Base-by-base conservation (phyloP, 2,888 invertebrate genomes). In the Acronicta leporina region DNA sequence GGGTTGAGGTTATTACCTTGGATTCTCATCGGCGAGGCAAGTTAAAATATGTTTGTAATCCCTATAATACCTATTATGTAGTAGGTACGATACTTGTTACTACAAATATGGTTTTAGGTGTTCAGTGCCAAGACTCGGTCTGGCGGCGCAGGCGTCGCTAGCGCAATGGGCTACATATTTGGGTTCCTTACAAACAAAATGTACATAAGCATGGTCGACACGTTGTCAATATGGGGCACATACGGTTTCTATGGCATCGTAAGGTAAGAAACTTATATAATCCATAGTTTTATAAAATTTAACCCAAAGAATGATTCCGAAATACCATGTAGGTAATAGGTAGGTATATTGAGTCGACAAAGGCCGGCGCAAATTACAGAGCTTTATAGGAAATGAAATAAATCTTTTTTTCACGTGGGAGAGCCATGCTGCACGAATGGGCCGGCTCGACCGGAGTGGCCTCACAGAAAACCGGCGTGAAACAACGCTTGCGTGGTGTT, bases 11-110 rank as follows among this genome's bases (percentile, higher is more conserved):
- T 97, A 64, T 87, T 98, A 45, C 97, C 97, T 0, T 98, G 97
- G 97, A 96, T 98, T 68, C 91, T 97, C 11, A 96, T 97, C 42
- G 97, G 97, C 9, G 97, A 98, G 91, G 96, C 97, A 64, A 79
- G 73, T 49, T 45, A 9, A 43, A 13, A 9, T 41, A 35, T 35
- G 0, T 35, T 13, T 33, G 1, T 3, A 6, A 30, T 30, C 8
- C 8, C 5, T 30, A 6, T 30, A 6, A 30, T 30, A 7, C 1
- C 5, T n/a, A n/a, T n/a, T n/a, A n/a, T n/a, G n/a, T n/a, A n/a
- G n/a, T n/a, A n/a, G n/a, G n/a, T n/a, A n/a, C n/a, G n/a, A n/a
- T n/a, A n/a, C n/a, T n/a, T n/a, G n/a, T n/a, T n/a, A n/a, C n/a
- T n/a, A n/a, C n/a, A n/a, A n/a, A n/a, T 33, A 33, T 33, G 11